These are phyloP conservation scores for Dinothrombium tinctorium DNA, from an alignment of 1,140 invertebrate genomes.

Conservation along the genomic window DNA sequence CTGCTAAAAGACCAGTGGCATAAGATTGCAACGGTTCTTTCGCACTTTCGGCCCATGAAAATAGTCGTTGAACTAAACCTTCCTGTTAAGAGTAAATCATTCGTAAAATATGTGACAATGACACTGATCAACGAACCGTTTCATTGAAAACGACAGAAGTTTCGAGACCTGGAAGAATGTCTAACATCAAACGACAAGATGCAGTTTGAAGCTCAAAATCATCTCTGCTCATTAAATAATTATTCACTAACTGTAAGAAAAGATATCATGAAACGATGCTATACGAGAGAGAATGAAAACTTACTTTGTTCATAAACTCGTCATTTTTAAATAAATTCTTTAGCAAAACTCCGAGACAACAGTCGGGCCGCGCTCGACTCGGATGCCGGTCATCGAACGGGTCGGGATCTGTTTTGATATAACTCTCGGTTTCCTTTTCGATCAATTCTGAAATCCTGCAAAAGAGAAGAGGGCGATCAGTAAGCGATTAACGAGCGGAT, in stretches of 20 bases:
- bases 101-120: constrained; percentile 4
- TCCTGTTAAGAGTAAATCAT: constrained; percentile 33
- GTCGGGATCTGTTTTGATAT: constrained; percentile 85
- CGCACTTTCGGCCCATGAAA: constrained; percentile 63
- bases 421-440: constrained; percentile 40
- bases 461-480: neutral
- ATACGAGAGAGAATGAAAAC: constrained; percentile 8
- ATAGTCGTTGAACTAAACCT: constrained; percentile 53
- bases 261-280: constrained; percentile 8
- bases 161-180: constrained; percentile 77
- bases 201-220: constrained; percentile 44
- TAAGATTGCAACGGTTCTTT: constrained; percentile 74
- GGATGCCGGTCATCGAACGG: constrained; percentile 93
- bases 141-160: constrained; percentile 76
- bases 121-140: constrained; percentile 18
- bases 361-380: constrained; percentile 67
- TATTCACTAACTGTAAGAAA: constrained; percentile 48
- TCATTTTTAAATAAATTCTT: constrained; percentile 86
- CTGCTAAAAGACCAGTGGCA: constrained; percentile 69
- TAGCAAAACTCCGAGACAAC: constrained; percentile 62
- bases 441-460: constrained; percentile 21
- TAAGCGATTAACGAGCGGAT: too few relatives aligned
- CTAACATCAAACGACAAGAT: constrained; percentile 63
- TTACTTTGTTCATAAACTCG: constrained; percentile 66
- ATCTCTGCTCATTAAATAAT: constrained; percentile 37